Conservation (phyloP, 1,140 invertebrate genomes). For the Reticulitermes speratus region DNA sequence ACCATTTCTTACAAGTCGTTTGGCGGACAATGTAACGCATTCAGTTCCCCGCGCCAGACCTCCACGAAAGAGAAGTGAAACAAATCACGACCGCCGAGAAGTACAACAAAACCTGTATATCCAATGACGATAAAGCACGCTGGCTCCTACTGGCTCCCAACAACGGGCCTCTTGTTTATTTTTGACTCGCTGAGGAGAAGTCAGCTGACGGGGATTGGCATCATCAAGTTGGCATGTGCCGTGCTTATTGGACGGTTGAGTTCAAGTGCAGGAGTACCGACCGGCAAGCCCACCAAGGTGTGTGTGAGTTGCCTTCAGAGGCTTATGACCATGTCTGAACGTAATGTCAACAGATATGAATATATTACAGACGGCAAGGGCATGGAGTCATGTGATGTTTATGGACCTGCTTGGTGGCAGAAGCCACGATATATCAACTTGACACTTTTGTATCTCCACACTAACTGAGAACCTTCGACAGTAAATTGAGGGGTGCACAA, state of each 20-base stretch:
- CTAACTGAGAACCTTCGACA: no score
- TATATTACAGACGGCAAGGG: neutral
- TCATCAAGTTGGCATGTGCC: neutral
- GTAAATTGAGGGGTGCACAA: no score
- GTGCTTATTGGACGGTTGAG: neutral
- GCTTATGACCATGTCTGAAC: neutral
- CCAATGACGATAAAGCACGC: neutral
- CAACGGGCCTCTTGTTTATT: neutral
- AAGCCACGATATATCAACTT: no score
- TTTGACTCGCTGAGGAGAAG: neutral
- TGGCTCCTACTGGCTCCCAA: neutral
- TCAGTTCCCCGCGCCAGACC: neutral
- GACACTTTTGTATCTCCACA: no score
- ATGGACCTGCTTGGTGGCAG: no score
- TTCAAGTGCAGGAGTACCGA: neutral
- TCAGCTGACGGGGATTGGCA: neutral
- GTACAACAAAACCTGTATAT: neutral
- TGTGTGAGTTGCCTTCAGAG: neutral
- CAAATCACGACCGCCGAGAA: neutral
- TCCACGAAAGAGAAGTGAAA: neutral
- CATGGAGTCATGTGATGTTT: neutral
- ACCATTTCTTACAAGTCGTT: neutral
- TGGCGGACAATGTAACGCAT: neutral
- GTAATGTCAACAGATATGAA: neutral
- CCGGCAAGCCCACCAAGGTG: neutral